Evolutionary conservation across 2,888 invertebrate genomes (phyloP).

Genomic region (Acleris literana): DNA sequence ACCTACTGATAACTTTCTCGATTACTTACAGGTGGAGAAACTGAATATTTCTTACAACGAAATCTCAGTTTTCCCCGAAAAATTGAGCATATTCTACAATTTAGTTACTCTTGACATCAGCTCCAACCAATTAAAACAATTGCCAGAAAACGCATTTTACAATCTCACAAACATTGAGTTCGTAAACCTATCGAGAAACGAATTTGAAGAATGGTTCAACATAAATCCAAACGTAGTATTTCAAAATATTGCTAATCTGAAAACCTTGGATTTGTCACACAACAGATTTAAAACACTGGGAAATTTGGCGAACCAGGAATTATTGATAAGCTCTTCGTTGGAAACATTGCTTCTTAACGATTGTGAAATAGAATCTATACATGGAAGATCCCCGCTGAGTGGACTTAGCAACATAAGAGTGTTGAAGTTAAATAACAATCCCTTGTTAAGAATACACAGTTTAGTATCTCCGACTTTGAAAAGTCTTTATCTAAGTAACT

Average conservation of each 20-base stretch:
- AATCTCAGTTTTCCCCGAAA: conserved; percentile 81
- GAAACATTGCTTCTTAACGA: conserved; percentile 84
- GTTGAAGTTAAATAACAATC: conserved; percentile 81
- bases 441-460: conserved; percentile 69
- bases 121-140: conserved; percentile 77
- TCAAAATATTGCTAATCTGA: conserved; percentile 75
- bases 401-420: conserved; percentile 80
- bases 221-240: conserved; percentile 82
- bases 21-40: conserved; percentile 81
- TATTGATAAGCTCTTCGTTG: conserved; percentile 84
- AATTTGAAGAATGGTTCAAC: conserved; percentile 83
- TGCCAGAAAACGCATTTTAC: conserved; percentile 74
- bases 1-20: neutral
- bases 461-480: conserved; percentile 79
- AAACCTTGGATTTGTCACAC: conserved; percentile 84
- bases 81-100: conserved; percentile 57
- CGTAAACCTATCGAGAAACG: conserved; percentile 86
- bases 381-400: conserved; percentile 75
- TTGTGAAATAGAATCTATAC: conserved; percentile 84
- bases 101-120: conserved; percentile 65
- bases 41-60: conserved; percentile 87
- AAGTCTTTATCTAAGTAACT: conserved; percentile 83
- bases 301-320: conserved; percentile 72
- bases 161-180: conserved; percentile 82
- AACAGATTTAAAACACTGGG: conserved; percentile 84